Conservation (phyloP, 2,113 vertebrate species). For the Pelobates fuscus region DNA sequence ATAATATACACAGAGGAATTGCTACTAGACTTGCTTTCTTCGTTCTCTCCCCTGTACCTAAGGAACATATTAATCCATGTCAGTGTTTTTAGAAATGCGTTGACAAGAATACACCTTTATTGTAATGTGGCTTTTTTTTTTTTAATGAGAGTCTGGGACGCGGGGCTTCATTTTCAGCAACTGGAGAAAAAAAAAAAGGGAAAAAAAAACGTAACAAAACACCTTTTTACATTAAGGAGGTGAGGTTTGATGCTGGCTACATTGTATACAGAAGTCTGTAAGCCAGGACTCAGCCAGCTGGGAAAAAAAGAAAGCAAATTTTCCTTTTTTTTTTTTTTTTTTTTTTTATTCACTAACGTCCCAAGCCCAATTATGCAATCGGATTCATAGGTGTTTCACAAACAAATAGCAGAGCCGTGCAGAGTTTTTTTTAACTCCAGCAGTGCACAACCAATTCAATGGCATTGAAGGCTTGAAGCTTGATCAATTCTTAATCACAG, state of each 20-base stretch:
- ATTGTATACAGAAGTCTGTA: slow-evolving; percentile 85
- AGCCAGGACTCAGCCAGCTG: slow-evolving; percentile 82
- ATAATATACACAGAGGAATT: slow-evolving; percentile 85
- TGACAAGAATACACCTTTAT: slow-evolving; percentile 83
- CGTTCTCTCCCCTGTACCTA: slow-evolving; percentile 73
- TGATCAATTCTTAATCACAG: slow-evolving; percentile 92
- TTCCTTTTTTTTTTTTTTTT: slow-evolving; percentile 7
- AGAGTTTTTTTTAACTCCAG: slow-evolving; percentile 83
- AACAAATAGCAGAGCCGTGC: slow-evolving; percentile 90
- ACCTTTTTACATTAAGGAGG: slow-evolving; percentile 83
- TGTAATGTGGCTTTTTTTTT: slow-evolving; percentile 70
- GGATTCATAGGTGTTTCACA: slow-evolving; percentile 95
- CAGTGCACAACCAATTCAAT: slow-evolving; percentile 82
- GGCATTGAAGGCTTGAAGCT: slow-evolving; percentile 85
- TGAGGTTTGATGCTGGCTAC: slow-evolving; percentile 85
- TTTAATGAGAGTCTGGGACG: slow-evolving; percentile 85
- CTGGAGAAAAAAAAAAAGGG: slow-evolving; percentile 57
- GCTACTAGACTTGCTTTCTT: slow-evolving; percentile 69
- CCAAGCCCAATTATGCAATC: slow-evolving; percentile 94
- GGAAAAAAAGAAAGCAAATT: slow-evolving; percentile 81
- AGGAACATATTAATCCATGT: slow-evolving; percentile 87
- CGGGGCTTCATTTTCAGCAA: slow-evolving; percentile 76
- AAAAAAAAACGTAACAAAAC: slow-evolving; percentile 80
- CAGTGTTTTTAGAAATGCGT: slow-evolving; percentile 85
- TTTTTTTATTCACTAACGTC: slow-evolving; percentile 76